Conservation (phyloP, 2,888 invertebrate species). For the Hybos culiciformis region DNA sequence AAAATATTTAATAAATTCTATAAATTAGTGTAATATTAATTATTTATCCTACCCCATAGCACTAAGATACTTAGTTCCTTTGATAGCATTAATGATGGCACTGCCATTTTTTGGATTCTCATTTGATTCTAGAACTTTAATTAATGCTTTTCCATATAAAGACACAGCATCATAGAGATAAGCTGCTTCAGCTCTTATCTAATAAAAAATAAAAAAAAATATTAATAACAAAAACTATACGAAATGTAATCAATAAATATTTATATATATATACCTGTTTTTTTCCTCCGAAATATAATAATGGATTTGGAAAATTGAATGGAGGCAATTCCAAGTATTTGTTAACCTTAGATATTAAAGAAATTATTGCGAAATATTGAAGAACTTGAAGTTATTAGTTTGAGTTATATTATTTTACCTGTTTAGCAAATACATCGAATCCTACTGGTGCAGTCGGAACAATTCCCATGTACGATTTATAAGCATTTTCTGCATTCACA, state of each 20-base stretch:
- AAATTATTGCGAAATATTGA: background rate
- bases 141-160: constrained; percentile 74
- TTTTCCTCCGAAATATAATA: constrained; percentile 53
- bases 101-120: constrained; percentile 64
- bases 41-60: constrained; percentile 81
- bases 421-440: constrained; percentile 54
- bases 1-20: too few relatives aligned
- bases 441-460: constrained; percentile 62
- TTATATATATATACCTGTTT: constrained; percentile 45
- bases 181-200: constrained; percentile 80
- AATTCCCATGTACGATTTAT: constrained; percentile 69
- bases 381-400: background rate
- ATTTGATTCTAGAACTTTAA: constrained; percentile 52
- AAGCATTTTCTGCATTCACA: constrained; percentile 51
- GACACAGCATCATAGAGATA: constrained; percentile 90
- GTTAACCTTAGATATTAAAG: constrained; percentile 48
- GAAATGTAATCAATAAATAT: constrained; percentile 2
- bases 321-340: constrained; percentile 71
- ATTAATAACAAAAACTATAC: background rate
- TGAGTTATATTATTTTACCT: constrained; percentile 21
- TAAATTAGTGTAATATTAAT: too few relatives aligned
- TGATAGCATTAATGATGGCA: constrained; percentile 63
- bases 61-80: constrained; percentile 65
- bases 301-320: constrained; percentile 74
- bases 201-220: constrained; percentile 10